Evolutionary conservation across 64 coral and sea anemone genomes (phyloP).

Genomic region (Montipora foliosa): DNA sequence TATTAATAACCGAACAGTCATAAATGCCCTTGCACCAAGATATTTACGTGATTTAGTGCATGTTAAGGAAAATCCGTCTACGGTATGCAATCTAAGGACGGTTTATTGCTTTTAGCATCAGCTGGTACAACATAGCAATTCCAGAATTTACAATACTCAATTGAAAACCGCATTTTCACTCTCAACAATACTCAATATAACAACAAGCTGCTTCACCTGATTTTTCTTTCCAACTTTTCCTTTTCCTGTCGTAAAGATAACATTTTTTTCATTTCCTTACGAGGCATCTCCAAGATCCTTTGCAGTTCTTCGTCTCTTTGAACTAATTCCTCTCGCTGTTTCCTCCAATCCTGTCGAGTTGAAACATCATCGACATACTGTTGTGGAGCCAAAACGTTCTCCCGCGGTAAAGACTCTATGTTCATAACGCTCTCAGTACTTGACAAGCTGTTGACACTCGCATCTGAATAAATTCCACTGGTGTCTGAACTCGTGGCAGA

Average conservation of each 20-base stretch:
- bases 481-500: slow-evolving; percentile 16
- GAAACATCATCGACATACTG: background rate
- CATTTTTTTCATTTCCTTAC: slow-evolving; percentile 24
- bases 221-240: slow-evolving; percentile 49
- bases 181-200: no score
- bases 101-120: no score
- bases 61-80: no score
- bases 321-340: slow-evolving; percentile 8
- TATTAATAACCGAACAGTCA: no score
- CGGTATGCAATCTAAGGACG: no score
- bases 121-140: no score
- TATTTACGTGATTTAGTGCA: no score
- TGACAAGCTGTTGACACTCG: background rate
- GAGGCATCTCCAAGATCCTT: slow-evolving; percentile 14
- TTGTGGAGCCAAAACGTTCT: background rate
- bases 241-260: slow-evolving; percentile 36
- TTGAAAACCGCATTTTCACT: background rate
- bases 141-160: no score
- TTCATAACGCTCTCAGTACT: background rate
- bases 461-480: slow-evolving; percentile 15
- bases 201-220: slow-evolving; percentile 1
- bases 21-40: no score
- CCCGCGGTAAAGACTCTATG: background rate
- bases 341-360: background rate
- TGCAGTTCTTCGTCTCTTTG: slow-evolving; percentile 1